Percentiles rank a stretch among this genome's conserved stretches.
Conservation (phyloP, 2,888 invertebrate genomes). For the Pseudococcus longispinus region DNA sequence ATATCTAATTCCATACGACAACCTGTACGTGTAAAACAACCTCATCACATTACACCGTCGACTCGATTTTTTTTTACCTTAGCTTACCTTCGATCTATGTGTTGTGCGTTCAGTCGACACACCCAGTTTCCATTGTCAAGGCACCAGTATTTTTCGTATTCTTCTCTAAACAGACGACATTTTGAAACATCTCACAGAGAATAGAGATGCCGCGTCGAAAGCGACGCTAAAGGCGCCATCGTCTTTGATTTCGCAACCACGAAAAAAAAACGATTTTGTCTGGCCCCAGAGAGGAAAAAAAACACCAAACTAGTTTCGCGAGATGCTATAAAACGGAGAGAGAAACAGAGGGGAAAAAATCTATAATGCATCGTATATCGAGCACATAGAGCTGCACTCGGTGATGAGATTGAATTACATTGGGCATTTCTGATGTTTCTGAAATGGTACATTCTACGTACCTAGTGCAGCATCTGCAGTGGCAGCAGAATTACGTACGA, state of each 20-base stretch:
- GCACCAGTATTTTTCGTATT: neutral
- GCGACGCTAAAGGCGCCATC: conserved; percentile 6
- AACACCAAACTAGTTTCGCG: conserved; percentile 17
- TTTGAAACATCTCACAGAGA: neutral
- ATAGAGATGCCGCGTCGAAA: neutral
- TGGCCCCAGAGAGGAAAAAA: neutral
- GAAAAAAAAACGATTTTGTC: neutral
- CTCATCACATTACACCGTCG: conserved; percentile 34
- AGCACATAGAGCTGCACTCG: neutral
- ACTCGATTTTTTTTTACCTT: neutral
- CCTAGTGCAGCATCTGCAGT: too few relatives aligned
- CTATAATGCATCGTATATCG: neutral
- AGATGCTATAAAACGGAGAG: too few relatives aligned
- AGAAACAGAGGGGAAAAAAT: neutral
- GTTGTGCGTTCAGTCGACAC: neutral
- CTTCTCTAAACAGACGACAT: neutral
- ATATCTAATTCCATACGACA: conserved; percentile 28
- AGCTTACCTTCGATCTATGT: too few relatives aligned
- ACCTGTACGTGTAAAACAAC: conserved; percentile 38
- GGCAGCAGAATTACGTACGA: conserved; percentile 19
- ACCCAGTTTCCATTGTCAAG: conserved; percentile 34
- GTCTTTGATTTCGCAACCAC: conserved; percentile 11
- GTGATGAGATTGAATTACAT: conserved; percentile 30
- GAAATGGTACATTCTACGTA: conserved; percentile 36
- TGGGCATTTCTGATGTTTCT: conserved; percentile 3